A percentile compares a stretch with the other conserved stretches of the same genome.
phyloP scores from a whole-genome alignment of 2,888 invertebrate species.

The Nephrocerus scutellatus region DNA sequence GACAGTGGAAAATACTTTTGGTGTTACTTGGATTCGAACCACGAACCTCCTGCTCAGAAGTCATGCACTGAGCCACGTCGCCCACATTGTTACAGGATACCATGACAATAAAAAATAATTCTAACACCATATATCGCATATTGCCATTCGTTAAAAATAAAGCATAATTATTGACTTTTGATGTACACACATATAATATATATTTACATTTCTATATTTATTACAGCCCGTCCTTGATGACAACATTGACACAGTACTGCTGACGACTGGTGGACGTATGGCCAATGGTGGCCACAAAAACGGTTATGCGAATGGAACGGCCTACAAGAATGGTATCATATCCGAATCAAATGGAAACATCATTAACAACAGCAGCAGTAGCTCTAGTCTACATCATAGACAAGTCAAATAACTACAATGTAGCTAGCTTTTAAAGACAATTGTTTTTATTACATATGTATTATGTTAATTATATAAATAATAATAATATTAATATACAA shows the following conservation, averaged over 20 bases:
- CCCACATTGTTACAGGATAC: too few species aligned
- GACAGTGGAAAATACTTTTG: too few species aligned
- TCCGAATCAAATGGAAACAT: constrained; percentile 42
- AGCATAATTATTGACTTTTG: too few species aligned
- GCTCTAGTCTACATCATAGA: constrained; percentile 47
- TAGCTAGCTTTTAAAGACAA: constrained; percentile 27
- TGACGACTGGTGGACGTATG: constrained; percentile 30
- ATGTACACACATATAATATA: too few species aligned
- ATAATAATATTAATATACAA: too few species aligned
- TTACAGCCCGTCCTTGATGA: constrained; percentile 63
- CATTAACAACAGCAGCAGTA: constrained; percentile 43
- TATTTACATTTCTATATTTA: too few species aligned
- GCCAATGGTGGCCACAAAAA: constrained; percentile 39
- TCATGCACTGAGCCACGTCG: too few species aligned
- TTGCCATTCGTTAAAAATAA: too few species aligned
- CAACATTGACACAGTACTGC: constrained; percentile 33
- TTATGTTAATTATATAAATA: constrained; percentile 18
- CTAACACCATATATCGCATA: too few species aligned
- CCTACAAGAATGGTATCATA: constrained; percentile 32
- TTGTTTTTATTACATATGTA: constrained; percentile 19
- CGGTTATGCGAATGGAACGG: constrained; percentile 37
- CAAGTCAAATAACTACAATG: constrained; percentile 46
- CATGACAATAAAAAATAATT: too few species aligned
- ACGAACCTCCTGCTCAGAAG: too few species aligned
- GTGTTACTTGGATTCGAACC: too few species aligned